Evolutionary conservation across 2,888 invertebrate species (phyloP).

Genomic region (Trichopoda pennipes): DNA sequence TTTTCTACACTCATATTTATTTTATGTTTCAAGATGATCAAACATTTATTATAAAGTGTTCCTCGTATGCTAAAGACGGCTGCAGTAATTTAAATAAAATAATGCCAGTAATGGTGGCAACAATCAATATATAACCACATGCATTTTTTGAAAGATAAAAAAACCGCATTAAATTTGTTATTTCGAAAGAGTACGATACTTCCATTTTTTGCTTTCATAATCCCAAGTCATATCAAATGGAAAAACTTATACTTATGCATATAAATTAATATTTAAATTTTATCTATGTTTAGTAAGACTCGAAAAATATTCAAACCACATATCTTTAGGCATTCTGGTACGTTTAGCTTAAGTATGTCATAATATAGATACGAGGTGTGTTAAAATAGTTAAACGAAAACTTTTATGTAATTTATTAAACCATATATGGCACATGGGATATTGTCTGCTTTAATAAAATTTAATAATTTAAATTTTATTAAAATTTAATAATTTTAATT

Average conservation of each 20-base stretch:
- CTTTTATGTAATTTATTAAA: neutral
- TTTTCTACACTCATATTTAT: neutral
- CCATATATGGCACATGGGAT: too few relatives aligned
- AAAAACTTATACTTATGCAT: conserved; percentile 14
- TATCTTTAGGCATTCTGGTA: conserved; percentile 56
- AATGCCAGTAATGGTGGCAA: conserved; percentile 36
- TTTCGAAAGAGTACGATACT: conserved; percentile 20
- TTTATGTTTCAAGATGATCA: conserved; percentile 6
- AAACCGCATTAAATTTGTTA: conserved; percentile 35
- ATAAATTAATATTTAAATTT: conserved; percentile 22
- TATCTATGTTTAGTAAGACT: conserved; percentile 16
- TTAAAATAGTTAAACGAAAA: neutral
- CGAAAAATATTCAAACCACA: conserved; percentile 24
- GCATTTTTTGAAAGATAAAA: conserved; percentile 23
- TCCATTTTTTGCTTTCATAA: conserved; percentile 12
- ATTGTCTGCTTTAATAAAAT: too few relatives aligned
- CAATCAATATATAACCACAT: conserved; percentile 15
- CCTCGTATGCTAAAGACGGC: conserved; percentile 31
- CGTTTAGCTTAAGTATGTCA: conserved; percentile 20
- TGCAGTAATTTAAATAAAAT: conserved; percentile 57
- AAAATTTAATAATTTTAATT: too few relatives aligned
- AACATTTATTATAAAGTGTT: conserved; percentile 51
- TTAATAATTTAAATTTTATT: too few relatives aligned
- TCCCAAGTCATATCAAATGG: conserved; percentile 26
- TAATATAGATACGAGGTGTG: neutral